Base-by-base conservation (phyloP, 2,797 vertebrate genomes). In the Myotis findleyi region DNA sequence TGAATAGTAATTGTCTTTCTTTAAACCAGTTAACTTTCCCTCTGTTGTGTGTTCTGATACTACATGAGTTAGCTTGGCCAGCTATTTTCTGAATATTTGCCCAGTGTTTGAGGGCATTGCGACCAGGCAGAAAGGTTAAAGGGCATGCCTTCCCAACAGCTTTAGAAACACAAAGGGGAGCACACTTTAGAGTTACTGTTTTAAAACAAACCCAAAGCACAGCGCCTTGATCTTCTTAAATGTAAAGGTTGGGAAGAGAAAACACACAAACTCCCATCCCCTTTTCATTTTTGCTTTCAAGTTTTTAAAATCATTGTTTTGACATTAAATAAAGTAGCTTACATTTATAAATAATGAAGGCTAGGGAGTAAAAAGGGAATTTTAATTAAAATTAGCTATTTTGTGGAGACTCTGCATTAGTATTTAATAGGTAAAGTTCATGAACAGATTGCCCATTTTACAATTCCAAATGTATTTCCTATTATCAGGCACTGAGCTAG, bases 391-490 rank as follows among this genome's bases (percentile, higher is more conserved):
- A 93, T 91, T 57, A 79, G 93, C 57, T 5, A 57, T 66, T 88
- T 92, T 94, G 10, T 30, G 96, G 73, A 94, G 49, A 91, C 20
- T 53, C 7, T 83, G 23, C 18, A 57, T 81, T 87, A 83, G 14
- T 87, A 64, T 83, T 83, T 89, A 55, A 71, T 57, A 66, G 64
- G 33, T 75, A 76, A 83, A 97, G 27, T 89, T 96, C 53, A 72
- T 62, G 72, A 80, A 30, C 20, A 51, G 71, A 77, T 38, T 41
- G 53, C 4, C n/a, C 55, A 85, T 88, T 95, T 96, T 95, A 72
- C 23, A 95, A 93, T 57, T 80, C 47, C 7, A 66, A 75, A 73
- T 94, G 85, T 49, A 77, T 91, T 95, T 96, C 72, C 89, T 91
- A 73, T 83, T 94, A 68, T 84, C 27, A 92, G 36, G 11, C 10